Percentiles rank a stretch among this genome's conserved stretches.
phyloP scores from a whole-genome alignment of 2,888 invertebrate species.

The Epinotia bilunana region DNA sequence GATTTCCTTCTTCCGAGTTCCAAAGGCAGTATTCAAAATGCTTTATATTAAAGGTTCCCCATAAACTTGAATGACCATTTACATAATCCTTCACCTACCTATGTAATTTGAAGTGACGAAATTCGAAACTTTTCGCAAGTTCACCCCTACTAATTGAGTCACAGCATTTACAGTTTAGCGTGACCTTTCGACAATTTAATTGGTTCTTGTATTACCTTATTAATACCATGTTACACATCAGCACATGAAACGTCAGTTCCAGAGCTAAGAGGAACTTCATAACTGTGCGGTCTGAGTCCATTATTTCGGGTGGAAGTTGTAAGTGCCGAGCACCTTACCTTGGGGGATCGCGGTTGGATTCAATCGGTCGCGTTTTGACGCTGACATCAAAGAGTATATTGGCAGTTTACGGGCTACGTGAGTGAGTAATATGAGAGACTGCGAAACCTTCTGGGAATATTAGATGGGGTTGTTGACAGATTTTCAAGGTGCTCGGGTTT shows the following conservation, averaged over 20 bases:
- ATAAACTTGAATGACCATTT: slow-evolving; percentile 12
- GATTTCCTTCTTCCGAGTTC: no score
- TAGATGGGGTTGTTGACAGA: slow-evolving; percentile 2
- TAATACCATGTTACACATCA: slow-evolving; percentile 19
- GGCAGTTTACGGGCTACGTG: slow-evolving; percentile 55
- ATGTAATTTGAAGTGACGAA: slow-evolving; percentile 1
- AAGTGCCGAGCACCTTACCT: slow-evolving; percentile 63
- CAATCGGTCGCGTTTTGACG: slow-evolving; percentile 66
- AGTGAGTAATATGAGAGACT: slow-evolving; percentile 18
- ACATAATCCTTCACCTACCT: slow-evolving; percentile 9
- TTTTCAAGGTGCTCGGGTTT: neutral
- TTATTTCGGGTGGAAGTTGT: slow-evolving; percentile 75
- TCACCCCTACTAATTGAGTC: slow-evolving; percentile 31
- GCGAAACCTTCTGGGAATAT: neutral
- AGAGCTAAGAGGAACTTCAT: slow-evolving; percentile 61
- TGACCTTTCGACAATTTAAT: slow-evolving; percentile 32
- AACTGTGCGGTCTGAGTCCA: slow-evolving; percentile 70
- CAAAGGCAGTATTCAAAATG: no score
- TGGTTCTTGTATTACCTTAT: slow-evolving; percentile 25
- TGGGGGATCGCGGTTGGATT: slow-evolving; percentile 67
- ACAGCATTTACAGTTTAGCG: neutral
- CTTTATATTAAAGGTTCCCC: no score
- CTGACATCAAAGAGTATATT: slow-evolving; percentile 61
- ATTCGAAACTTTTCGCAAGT: slow-evolving; percentile 23
- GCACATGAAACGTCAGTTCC: slow-evolving; percentile 50